Base-by-base conservation (phyloP, 2,113 vertebrate genomes). In the Potamarius usumacintae region DNA sequence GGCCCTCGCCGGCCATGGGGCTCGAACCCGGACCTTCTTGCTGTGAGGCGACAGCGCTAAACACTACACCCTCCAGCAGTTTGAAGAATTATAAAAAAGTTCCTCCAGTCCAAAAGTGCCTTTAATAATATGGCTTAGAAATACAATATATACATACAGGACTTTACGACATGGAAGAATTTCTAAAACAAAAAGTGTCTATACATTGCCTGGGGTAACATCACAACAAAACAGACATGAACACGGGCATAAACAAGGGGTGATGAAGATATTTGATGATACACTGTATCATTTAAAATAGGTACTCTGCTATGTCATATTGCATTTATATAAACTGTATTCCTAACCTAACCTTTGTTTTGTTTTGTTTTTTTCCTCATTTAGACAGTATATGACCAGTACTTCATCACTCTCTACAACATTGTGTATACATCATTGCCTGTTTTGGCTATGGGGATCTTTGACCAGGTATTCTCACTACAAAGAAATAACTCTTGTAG, bases 401-500 rank as follows among this genome's bases (percentile, higher is more conserved):
- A 96, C 91, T 99, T 99, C 94, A 99, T 99, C 95, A 99, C 97
- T 0, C 96, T 99, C 1, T 99, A 97, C 93, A 99, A 99, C 92
- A 99, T 99, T 0, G 96, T 99, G 86, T 99, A 98, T 93, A 99
- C 98, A 0, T 98, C 98, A 0, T 96, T 99, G 89, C 98, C 98
- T 0, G 97, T 99, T 88, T 95, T 99, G 88, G 98, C 98, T 86
- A 99, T 99, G 98, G 98, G 98, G 7, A 96, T 98, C 90, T 99
- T 99, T 20, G 97, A 98, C 91, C 98, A 99, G 97, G 98, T 99
- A 92, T 63, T 87, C 25, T 67, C 30, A 72, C 15, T 27, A 53
- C 25, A 17, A 10, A 12, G 10, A 81, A 55, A 11, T 7, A 69
- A 71, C 52, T 58, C 7, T 7, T 81, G 14, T 72, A 55, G 34